Conservation (phyloP, 23 tunicate species). For the Diplosoma virens region DNA sequence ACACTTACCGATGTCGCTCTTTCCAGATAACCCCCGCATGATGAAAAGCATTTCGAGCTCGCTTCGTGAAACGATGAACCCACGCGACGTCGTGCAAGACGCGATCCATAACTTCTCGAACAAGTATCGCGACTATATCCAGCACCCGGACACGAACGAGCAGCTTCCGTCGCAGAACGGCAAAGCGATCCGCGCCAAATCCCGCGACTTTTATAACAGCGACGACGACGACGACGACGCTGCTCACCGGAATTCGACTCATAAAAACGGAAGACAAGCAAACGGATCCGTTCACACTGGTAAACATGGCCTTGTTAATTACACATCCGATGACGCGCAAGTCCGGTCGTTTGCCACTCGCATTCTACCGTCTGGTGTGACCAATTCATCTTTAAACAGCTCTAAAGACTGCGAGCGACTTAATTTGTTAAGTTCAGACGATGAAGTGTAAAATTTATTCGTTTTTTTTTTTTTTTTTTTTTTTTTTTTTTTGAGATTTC, state of each 20-base stretch:
- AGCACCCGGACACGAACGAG: constrained; percentile 57
- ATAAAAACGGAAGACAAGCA: not conserved
- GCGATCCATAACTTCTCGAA: constrained; percentile 86
- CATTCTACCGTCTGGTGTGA: not conserved
- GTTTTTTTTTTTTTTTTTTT: too few relatives aligned
- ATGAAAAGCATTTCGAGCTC: constrained; percentile 87
- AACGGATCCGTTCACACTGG: not conserved
- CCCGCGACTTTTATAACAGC: not conserved
- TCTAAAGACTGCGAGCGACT: constrained; percentile 34
- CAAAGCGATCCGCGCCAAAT: not conserved
- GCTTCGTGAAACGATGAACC: constrained; percentile 76
- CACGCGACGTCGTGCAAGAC: constrained; percentile 83
- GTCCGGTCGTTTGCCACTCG: not conserved
- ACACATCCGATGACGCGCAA: not conserved
- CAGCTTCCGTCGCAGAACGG: too few relatives aligned
- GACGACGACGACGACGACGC: too few relatives aligned
- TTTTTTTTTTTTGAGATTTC: not conserved
- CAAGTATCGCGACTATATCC: constrained; percentile 80
- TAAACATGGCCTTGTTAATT: not conserved
- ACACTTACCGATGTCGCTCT: too few relatives aligned
- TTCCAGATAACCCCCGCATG: not conserved
- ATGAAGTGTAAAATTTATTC: constrained; percentile 60
- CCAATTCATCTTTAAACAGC: not conserved
- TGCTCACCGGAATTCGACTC: too few relatives aligned
- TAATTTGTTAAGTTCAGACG: constrained; percentile 64